Conservation (phyloP, 2,113 vertebrate species). For the Todiramphus saurophagus region DNA sequence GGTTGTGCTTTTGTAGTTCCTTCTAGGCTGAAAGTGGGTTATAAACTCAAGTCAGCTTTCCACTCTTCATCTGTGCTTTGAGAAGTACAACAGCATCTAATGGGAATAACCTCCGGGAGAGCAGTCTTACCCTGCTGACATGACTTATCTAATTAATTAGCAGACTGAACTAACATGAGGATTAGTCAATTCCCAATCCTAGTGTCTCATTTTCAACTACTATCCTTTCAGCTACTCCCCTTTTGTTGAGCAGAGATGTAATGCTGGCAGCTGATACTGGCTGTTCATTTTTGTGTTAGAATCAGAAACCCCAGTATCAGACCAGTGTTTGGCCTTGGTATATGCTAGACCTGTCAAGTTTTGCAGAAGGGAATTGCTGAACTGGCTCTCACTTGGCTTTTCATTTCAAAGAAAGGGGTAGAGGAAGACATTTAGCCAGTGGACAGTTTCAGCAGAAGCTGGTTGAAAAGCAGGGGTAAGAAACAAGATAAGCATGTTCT, state of each 20-base stretch:
- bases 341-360: neutral
- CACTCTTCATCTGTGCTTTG: neutral
- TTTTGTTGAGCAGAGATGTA: neutral
- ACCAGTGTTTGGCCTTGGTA: neutral
- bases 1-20: neutral
- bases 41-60: neutral
- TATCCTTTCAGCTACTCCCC: neutral
- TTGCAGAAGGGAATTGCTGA: neutral
- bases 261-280: neutral
- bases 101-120: neutral
- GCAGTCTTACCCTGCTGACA: slow-evolving; percentile 1
- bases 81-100: neutral
- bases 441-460: neutral
- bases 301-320: slow-evolving; percentile 12
- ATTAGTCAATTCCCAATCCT: neutral
- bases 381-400: neutral
- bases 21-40: neutral
- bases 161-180: neutral
- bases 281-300: neutral
- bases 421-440: neutral
- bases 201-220: neutral
- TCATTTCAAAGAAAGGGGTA: neutral
- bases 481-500: neutral
- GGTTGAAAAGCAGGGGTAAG: neutral
- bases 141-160: slow-evolving; percentile 21